Percentiles rank a stretch among this genome's conserved stretches.
These are phyloP conservation scores for Neelides folsomi DNA, from an alignment of 2,888 invertebrate species.

Conservation along the genomic window DNA sequence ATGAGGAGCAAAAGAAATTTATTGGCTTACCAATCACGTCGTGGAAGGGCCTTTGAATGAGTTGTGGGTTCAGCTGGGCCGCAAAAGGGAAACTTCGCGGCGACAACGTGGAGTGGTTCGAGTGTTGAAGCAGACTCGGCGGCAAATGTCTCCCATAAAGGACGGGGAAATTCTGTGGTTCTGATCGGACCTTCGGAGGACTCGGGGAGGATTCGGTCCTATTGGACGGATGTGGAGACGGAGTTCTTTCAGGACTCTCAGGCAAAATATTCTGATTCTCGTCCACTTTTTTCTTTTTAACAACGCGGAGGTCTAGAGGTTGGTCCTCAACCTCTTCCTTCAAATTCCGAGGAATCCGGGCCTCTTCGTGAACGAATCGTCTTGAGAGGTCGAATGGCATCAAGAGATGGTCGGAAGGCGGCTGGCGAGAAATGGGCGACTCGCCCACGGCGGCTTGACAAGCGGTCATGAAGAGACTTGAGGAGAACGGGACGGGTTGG, in stretches of 20 bases:
- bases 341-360: slow-evolving; percentile 1
- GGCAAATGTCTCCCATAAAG: slow-evolving; percentile 23
- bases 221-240: slow-evolving; percentile 39
- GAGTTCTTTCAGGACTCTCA: slow-evolving; percentile 43
- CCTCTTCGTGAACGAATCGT: slow-evolving; percentile 14
- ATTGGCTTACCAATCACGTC: slow-evolving; percentile 26
- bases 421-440: slow-evolving; percentile 6
- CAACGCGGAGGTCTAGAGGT: slow-evolving; percentile 74
- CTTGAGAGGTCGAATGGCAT: slow-evolving; percentile 29
- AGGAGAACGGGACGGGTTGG: slow-evolving; percentile 15
- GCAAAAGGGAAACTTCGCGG: slow-evolving; percentile 22
- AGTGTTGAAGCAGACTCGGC: slow-evolving; percentile 5
- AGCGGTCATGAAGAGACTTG: slow-evolving; percentile 26
- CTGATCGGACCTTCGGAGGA: slow-evolving; percentile 15
- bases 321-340: slow-evolving; percentile 41
- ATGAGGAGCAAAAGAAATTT: slow-evolving; percentile 6
- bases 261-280: slow-evolving; percentile 74
- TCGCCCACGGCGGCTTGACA: slow-evolving; percentile 13
- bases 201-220: slow-evolving; percentile 42
- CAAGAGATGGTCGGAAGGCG: slow-evolving; percentile 11
- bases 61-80: slow-evolving; percentile 16
- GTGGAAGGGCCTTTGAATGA: slow-evolving; percentile 27
- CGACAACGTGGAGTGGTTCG: slow-evolving; percentile 1
- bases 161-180: slow-evolving; percentile 6
- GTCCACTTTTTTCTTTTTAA: slow-evolving; percentile 67